Conservation (phyloP, 2,888 invertebrate genomes). For the Anticlea derivata region DNA sequence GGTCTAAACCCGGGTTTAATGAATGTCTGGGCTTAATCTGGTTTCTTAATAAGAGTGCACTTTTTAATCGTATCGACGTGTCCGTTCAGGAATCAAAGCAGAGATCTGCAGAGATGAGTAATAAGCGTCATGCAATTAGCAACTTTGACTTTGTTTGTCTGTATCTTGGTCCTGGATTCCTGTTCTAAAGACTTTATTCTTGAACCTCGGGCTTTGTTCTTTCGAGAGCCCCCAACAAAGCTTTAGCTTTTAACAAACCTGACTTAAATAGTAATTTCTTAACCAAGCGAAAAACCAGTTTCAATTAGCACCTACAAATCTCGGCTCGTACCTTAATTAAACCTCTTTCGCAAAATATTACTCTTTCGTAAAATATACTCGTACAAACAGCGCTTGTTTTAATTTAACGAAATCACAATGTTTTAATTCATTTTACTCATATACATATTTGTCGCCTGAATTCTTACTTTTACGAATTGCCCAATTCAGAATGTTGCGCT, state of each 20-base stretch:
- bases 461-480: slow-evolving; percentile 8
- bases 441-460: slow-evolving; percentile 12
- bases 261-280: slow-evolving; percentile 10
- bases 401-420: neutral
- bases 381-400: neutral
- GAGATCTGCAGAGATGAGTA: no score
- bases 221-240: neutral
- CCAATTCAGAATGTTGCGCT: slow-evolving; percentile 14
- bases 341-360: slow-evolving; percentile 10
- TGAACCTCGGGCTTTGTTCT: no score
- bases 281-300: slow-evolving; percentile 26
- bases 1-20: no score
- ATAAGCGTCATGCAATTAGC: no score
- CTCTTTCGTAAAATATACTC: neutral
- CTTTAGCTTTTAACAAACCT: neutral
- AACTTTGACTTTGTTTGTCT: no score
- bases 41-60: no score
- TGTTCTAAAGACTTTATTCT: no score
- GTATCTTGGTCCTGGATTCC: no score
- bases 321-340: slow-evolving; percentile 9
- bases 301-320: slow-evolving; percentile 29
- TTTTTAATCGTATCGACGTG: no score
- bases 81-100: no score
- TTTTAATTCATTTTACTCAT: slow-evolving; percentile 4
- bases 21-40: no score